These are phyloP conservation scores for Myripristis murdjan DNA, from an alignment of 2,797 vertebrate species.

Conservation along the genomic window DNA sequence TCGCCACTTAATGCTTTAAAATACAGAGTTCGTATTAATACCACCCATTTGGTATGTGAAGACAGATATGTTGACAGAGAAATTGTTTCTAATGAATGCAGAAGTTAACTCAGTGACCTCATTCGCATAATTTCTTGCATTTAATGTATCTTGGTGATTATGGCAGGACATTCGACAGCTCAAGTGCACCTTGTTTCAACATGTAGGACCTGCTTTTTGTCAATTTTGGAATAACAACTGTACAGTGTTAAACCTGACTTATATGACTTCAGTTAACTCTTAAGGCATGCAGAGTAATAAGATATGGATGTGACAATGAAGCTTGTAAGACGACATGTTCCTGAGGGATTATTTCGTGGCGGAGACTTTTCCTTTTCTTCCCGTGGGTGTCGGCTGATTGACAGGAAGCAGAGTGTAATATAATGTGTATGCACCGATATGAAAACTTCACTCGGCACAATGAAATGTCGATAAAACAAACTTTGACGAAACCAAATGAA, in stretches of 20 bases:
- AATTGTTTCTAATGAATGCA: no score
- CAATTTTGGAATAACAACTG: no score
- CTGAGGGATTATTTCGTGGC: conserved; percentile 24
- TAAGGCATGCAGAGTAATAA: background rate
- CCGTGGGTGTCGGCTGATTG: conserved; percentile 37
- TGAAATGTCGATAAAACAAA: conserved; percentile 28
- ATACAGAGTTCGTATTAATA: conserved; percentile 19
- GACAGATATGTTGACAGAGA: no score
- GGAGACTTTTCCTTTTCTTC: conserved; percentile 18
- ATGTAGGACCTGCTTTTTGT: no score
- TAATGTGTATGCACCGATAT: conserved; percentile 4
- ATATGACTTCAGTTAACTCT: no score
- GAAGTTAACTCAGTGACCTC: no score
- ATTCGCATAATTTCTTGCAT: no score
- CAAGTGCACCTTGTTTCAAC: no score
- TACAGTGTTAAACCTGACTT: no score
- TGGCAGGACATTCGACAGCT: no score
- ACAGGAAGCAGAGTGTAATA: conserved; percentile 43
- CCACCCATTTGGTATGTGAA: background rate
- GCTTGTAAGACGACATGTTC: conserved; percentile 13
- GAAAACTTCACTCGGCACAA: conserved; percentile 23
- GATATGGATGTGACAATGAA: background rate
- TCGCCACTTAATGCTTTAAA: conserved; percentile 27
- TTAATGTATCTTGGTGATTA: no score
- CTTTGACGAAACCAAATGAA: background rate